A percentile compares a stretch with the other conserved stretches of the same genome.
phyloP scores from a whole-genome alignment of 2,888 invertebrate species.

The Polyommatus iphigenia region DNA sequence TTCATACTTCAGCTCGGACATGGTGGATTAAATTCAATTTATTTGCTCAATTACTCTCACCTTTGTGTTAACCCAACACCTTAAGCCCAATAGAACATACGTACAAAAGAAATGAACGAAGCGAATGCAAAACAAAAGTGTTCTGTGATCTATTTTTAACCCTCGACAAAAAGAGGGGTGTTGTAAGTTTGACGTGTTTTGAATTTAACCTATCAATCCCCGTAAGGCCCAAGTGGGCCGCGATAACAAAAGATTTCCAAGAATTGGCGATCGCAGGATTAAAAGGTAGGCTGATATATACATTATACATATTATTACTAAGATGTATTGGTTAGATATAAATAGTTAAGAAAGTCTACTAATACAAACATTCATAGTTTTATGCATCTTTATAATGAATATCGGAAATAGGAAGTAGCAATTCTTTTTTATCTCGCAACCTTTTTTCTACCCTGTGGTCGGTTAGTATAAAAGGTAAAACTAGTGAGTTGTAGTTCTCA shows the following conservation, averaged over 20 bases:
- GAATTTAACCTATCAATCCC: too few relatives aligned
- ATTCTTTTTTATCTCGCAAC: slow-evolving; percentile 39
- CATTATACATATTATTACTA: background rate
- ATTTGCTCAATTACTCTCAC: slow-evolving; percentile 32
- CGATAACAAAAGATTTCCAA: too few relatives aligned
- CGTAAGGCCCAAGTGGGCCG: too few relatives aligned
- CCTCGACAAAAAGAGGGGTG: too few relatives aligned
- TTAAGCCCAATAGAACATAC: slow-evolving; percentile 33
- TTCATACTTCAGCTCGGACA: slow-evolving; percentile 39
- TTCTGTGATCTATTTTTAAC: background rate
- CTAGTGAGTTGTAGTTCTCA: slow-evolving; percentile 33
- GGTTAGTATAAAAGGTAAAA: slow-evolving; percentile 34
- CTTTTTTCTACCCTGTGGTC: slow-evolving; percentile 36
- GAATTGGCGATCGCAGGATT: too few relatives aligned
- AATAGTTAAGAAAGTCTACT: too few relatives aligned
- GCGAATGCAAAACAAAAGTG: background rate
- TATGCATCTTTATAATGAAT: slow-evolving; percentile 27
- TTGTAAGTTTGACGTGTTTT: background rate
- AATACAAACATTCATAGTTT: background rate
- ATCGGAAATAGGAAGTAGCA: slow-evolving; percentile 34
- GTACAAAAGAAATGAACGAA: background rate
- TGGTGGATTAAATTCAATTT: slow-evolving; percentile 33
- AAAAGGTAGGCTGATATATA: background rate
- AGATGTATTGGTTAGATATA: background rate
- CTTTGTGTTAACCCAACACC: slow-evolving; percentile 24